Evolutionary conservation across 2,113 vertebrate genomes (phyloP).

Genomic region (Oreochromis niloticus): DNA sequence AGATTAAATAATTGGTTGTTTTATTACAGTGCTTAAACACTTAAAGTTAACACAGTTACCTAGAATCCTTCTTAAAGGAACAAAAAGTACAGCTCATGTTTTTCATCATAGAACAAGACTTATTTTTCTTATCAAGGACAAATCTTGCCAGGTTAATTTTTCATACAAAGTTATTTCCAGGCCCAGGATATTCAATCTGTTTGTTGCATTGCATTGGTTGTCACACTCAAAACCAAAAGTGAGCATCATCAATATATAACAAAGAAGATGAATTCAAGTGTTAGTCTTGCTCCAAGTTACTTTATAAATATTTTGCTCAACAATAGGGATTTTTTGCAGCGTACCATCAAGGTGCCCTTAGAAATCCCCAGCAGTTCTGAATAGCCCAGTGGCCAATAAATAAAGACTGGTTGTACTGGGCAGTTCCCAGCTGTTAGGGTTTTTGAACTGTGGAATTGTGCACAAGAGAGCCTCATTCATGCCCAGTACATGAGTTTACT

Average conservation of each 20-base stretch:
- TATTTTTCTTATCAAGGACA: not conserved
- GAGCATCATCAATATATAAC: not conserved
- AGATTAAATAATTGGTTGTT: not conserved
- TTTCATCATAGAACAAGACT: not conserved
- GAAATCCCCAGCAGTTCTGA: conserved; percentile 40
- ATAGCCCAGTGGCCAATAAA: conserved; percentile 17
- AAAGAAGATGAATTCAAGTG: not conserved
- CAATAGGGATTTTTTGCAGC: not conserved
- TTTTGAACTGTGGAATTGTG: conserved; percentile 10
- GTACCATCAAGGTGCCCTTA: conserved; percentile 42
- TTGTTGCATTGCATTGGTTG: not conserved
- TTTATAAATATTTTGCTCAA: not conserved
- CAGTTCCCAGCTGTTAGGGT: conserved; percentile 1
- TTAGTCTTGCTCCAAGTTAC: not conserved
- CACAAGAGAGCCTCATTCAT: not conserved
- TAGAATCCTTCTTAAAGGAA: not conserved
- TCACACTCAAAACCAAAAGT: not conserved
- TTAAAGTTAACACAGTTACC: not conserved
- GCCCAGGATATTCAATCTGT: not conserved
- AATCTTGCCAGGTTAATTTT: not conserved
- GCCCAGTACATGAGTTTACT: not conserved
- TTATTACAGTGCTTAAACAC: not conserved
- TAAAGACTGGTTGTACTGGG: not conserved
- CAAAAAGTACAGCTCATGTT: not conserved
- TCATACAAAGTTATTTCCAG: not conserved